Base-by-base conservation (phyloP, 2,888 invertebrate species). In the Pyrrhia umbra region DNA sequence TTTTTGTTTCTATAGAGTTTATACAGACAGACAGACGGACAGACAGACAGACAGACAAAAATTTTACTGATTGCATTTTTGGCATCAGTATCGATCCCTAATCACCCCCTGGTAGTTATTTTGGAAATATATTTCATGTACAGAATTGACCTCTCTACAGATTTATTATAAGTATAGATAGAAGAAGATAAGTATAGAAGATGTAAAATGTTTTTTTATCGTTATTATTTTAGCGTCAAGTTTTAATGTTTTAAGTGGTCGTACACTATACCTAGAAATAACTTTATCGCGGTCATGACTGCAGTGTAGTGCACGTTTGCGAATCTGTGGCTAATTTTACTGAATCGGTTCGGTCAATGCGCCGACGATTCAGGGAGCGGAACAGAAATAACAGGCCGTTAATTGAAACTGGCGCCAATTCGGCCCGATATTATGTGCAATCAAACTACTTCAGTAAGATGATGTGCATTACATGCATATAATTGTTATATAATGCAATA, bases 301-400 rank as follows among this genome's bases (percentile, higher is more conserved):
- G 89, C 88, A 88, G 74, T 73, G 64, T 74, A 81, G 81, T 88
- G 85, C 84, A 87, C 83, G 82, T 85, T 86, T 79, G 89, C 83
- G 83, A 89, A 88, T 88, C 80, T 81, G 82, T 74, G 74, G 86
- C 92, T 93, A 92, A 92, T 90, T 92, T 92, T 91, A 90, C 87
- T 80, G 83, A 77, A 77, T 80, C 79, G 76, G 72, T 77, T 77
- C 91, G 94, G 92, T 93, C 93, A 92, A 87, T 93, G 93, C 88
- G 92, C 92, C 78, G 85, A 73, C 77, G 80, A 75, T 83, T 81
- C 85, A 72, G 71, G 70, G 69, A 74, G 66, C 59, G 78, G 76
- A 81, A 86, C 92, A 83, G 84, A 92, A 92, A 93, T 92, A 93
- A 88, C 91, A 66, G 77, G 72, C 81, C 77, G 87, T 87, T 91